Conservation (phyloP, 2,888 invertebrate species). For the Lithophane socia region DNA sequence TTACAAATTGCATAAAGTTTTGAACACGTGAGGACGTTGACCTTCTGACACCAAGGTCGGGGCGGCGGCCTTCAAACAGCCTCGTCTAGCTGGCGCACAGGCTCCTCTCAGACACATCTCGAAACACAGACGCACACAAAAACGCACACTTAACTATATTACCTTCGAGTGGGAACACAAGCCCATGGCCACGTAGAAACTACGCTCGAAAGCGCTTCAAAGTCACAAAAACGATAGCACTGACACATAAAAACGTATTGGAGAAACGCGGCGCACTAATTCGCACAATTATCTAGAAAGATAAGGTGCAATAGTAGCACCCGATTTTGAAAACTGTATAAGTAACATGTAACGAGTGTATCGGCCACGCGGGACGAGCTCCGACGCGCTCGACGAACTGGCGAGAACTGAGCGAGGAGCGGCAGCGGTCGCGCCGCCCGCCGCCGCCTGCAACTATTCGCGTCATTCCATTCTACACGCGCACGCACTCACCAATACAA, state of each 20-base stretch:
- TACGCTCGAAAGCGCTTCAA: conserved; percentile 80
- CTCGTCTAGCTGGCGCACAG: conserved; percentile 84
- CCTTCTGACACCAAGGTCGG: conserved; percentile 89
- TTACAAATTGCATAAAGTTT: conserved; percentile 79
- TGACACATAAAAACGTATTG: conserved; percentile 73
- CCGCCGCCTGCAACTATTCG: conserved; percentile 85
- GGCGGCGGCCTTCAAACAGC: conserved; percentile 89
- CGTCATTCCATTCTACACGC: conserved; percentile 87
- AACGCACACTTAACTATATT: conserved; percentile 81
- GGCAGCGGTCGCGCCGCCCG: conserved; percentile 74
- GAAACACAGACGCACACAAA: conserved; percentile 78
- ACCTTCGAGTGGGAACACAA: conserved; percentile 86
- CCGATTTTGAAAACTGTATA: conserved; percentile 73
- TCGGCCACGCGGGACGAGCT: conserved; percentile 87
- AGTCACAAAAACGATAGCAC: conserved; percentile 78
- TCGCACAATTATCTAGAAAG: conserved; percentile 84
- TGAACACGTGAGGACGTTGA: conserved; percentile 87
- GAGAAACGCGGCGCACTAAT: conserved; percentile 80
- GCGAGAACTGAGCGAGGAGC: conserved; percentile 80
- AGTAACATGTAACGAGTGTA: conserved; percentile 69
- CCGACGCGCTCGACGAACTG: conserved; percentile 82
- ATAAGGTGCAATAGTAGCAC: conserved; percentile 84
- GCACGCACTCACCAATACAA: conserved; percentile 87
- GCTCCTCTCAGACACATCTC: conserved; percentile 79
- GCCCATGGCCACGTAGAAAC: conserved; percentile 87